phyloP scores from a whole-genome alignment of 2,888 invertebrate genomes.

The Agrotis ipsilon region DNA sequence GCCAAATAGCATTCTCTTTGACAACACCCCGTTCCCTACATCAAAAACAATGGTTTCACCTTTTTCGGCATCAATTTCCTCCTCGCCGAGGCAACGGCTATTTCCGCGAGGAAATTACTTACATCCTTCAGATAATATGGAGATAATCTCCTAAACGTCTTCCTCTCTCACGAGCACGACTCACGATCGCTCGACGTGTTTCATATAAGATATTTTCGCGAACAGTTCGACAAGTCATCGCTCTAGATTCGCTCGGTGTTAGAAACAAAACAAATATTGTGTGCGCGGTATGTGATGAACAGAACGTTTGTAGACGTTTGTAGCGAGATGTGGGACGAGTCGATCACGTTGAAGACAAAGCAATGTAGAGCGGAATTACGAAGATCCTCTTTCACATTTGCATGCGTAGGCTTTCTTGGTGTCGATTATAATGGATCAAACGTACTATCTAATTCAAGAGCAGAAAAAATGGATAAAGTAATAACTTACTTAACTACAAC shows the following conservation, averaged over 20 bases:
- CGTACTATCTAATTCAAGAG: too few relatives aligned
- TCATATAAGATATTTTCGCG: constrained; percentile 6
- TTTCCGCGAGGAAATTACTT: constrained; percentile 56
- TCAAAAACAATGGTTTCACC: constrained; percentile 44
- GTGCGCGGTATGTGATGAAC: neutral
- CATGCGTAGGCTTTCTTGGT: too few relatives aligned
- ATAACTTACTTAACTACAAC: too few relatives aligned
- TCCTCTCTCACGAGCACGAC: neutral
- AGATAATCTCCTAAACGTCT: constrained; percentile 39
- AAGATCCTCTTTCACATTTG: too few relatives aligned
- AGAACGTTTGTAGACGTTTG: neutral
- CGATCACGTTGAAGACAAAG: neutral
- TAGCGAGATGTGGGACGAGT: neutral
- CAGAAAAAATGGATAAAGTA: too few relatives aligned
- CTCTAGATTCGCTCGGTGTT: constrained; percentile 4
- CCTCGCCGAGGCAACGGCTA: constrained; percentile 29
- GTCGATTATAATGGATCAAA: too few relatives aligned
- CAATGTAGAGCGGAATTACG: too few relatives aligned
- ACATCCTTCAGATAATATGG: constrained; percentile 50
- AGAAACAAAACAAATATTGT: constrained; percentile 25
- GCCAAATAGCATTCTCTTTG: neutral
- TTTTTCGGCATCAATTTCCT: constrained; percentile 53
- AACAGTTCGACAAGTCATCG: constrained; percentile 21
- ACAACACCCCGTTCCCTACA: constrained; percentile 11
- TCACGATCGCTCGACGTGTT: constrained; percentile 11